Base-by-base conservation (phyloP, 2,797 vertebrate genomes). In the Toxotes lorentzi region DNA sequence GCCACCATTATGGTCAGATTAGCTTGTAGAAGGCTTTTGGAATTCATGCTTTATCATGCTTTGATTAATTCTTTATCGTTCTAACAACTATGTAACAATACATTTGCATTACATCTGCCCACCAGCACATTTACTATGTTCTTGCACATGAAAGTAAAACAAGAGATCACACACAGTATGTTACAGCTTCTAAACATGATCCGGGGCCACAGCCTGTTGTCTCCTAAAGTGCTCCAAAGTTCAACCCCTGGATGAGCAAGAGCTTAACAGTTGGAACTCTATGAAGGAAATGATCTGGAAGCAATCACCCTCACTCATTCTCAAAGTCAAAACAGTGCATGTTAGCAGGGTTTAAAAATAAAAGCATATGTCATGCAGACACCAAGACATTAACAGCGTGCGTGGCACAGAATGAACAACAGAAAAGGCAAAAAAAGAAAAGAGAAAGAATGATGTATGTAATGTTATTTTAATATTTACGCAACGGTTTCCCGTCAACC, bases 261-360 rank as follows among this genome's bases (percentile, higher is more conserved):
- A 81, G 61, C 68, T 70, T 38, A 90, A 75, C 58, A 68, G 57
- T 65, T 82, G 40, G 82, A 84, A 69, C 16, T 72, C 51, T 48
- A 57, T 0, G 34, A 78, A 50, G 47, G 78, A 81, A 66, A 54
- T 43, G 71, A 85, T 91, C 92, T 95, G 92, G 92, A 94, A 93
- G 70, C 78, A 86, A 91, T 94, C 79, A 87, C 14, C 30, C 38
- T 75, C 35, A 32, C 70, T 83, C 76, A 72, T 86, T 89, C 69
- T 70, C 62, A 67, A 90, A 87, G 90, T 88, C 74, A 89, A 78
- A 86, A 90, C 69, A 84, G 19, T 66, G 65, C 85, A 80, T 82
- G 70, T 88, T 87, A 68, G 65, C 61, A 13, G 61, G 60, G 40
- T 85, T 83, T 53, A 81, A 91, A 93, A 93, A 90, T 87, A 78